phyloP scores from a whole-genome alignment of 2,113 vertebrate species.

The Trochalopteron elliotii region DNA sequence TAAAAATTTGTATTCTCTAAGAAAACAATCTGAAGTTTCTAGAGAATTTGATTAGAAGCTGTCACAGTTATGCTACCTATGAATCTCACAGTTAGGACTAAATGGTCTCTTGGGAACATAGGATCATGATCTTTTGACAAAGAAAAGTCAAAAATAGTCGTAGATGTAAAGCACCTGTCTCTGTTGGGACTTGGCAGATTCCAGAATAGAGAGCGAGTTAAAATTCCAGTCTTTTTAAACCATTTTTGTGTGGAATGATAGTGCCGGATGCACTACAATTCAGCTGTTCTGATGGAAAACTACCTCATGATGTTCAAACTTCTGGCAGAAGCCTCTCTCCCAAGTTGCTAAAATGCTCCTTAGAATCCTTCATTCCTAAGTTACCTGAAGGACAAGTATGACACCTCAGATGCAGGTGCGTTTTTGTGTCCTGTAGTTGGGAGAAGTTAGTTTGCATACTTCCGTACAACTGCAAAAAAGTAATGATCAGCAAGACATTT shows the following conservation, averaged over 20 bases:
- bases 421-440: not conserved
- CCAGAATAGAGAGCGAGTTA: not conserved
- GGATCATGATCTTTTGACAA: not conserved
- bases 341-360: not conserved
- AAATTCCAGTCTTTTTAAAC: not conserved
- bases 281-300: not conserved
- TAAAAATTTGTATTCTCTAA: not conserved
- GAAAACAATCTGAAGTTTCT: not conserved
- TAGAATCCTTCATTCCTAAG: not conserved
- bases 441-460: not conserved
- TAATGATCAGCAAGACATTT: not conserved
- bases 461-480: not conserved
- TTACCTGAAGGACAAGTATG: not conserved
- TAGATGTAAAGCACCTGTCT: not conserved
- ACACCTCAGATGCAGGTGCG: not conserved
- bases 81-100: not conserved
- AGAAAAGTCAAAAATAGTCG: not conserved
- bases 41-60: not conserved
- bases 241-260: not conserved
- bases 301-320: not conserved
- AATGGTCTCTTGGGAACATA: not conserved
- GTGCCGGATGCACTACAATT: rapidly evolving
- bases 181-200: not conserved
- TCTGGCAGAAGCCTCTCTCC: not conserved
- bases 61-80: not conserved